Percentiles rank a stretch among this genome's conserved stretches.
These are phyloP conservation scores for Catalaphyllia jardinei DNA, from an alignment of 64 coral and sea anemone genomes.

Conservation along the genomic window DNA sequence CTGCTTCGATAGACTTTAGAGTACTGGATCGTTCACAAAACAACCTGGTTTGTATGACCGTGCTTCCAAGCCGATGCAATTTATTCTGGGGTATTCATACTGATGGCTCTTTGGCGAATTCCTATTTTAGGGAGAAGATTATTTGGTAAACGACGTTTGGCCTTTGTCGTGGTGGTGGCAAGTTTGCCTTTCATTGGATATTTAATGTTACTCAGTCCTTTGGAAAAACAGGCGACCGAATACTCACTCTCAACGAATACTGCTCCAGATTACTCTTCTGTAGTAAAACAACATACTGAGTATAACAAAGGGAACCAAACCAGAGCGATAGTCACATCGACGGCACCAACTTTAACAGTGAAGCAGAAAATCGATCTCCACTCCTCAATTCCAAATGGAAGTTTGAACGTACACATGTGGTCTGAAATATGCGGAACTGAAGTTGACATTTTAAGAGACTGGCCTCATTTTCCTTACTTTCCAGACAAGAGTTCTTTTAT, in stretches of 20 bases:
- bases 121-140: not conserved
- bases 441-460: not conserved
- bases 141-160: not conserved
- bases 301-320: too few relatives aligned
- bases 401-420: not conserved
- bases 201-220: not conserved
- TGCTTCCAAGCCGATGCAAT: too few relatives aligned
- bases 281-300: too few relatives aligned
- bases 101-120: not conserved
- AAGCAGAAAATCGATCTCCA: not conserved
- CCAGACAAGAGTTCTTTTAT: not conserved
- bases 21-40: not conserved
- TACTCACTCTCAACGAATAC: too few relatives aligned
- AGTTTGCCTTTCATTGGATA: not conserved
- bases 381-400: not conserved
- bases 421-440: not conserved
- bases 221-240: not conserved
- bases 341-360: too few relatives aligned
- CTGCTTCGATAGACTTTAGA: too few relatives aligned
- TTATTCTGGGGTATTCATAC: not conserved
- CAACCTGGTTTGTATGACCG: not conserved
- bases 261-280: too few relatives aligned
- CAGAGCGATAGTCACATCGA: too few relatives aligned
- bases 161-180: not conserved
- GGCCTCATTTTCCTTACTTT: constrained; percentile 23